Conservation (phyloP, 2,888 invertebrate species). For the Trisateles emortualis region DNA sequence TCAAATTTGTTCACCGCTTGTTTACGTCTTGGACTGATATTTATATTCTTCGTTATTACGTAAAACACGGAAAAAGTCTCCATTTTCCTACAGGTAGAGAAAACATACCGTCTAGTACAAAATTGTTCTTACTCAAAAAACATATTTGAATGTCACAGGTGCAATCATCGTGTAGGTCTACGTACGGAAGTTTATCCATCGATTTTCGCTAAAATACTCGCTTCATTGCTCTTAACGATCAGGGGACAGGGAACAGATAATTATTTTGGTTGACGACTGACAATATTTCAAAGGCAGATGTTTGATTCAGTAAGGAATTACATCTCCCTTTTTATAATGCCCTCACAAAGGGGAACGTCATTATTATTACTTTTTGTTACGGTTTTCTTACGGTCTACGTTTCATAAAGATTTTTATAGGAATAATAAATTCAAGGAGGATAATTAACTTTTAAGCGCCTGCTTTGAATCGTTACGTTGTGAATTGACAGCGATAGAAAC, state of each 20-base stretch:
- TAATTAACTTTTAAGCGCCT: constrained; percentile 47
- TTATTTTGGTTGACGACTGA: constrained; percentile 69
- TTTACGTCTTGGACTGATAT: too few relatives aligned
- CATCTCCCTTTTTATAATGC: constrained; percentile 56
- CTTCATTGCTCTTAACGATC: constrained; percentile 63
- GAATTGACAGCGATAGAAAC: constrained; percentile 24
- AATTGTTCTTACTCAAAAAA: constrained; percentile 43
- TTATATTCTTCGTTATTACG: too few relatives aligned
- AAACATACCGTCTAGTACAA: constrained; percentile 21
- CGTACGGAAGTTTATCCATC: constrained; percentile 43
- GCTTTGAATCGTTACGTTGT: constrained; percentile 29
- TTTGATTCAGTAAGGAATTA: constrained; percentile 64
- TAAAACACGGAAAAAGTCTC: constrained; percentile 27
- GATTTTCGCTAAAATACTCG: constrained; percentile 63
- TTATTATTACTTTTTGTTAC: constrained; percentile 58
- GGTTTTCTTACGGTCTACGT: constrained; percentile 58
- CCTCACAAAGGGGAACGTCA: constrained; percentile 50
- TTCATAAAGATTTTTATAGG: constrained; percentile 60
- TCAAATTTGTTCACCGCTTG: too few relatives aligned
- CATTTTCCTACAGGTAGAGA: constrained; percentile 23
- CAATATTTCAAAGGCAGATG: constrained; percentile 68
- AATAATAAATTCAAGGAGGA: constrained; percentile 54
- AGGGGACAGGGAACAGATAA: constrained; percentile 63
- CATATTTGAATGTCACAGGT: constrained; percentile 51
- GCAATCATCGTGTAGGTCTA: constrained; percentile 39